Evolutionary conservation across 2,797 vertebrate genomes (phyloP), one percentile per base, ranked within the genome.

Genomic region (Serranus cabrilla): DNA sequence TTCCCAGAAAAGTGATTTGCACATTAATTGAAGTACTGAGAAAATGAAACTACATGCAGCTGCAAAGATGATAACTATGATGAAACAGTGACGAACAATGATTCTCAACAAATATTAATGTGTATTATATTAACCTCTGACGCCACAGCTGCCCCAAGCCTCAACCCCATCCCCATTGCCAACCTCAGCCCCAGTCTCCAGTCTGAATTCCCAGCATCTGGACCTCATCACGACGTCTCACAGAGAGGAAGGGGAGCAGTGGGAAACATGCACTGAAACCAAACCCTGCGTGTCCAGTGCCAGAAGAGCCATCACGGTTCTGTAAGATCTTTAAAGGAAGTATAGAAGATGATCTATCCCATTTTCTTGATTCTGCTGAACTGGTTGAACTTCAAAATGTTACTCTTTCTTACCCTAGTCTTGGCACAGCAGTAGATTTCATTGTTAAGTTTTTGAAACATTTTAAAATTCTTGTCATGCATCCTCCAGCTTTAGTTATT

Each of bases 181-280:
- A 39, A 13, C 57, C 18, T 34, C 43, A 45, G 14, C 3, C 42
- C 42, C 34, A 9, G 25, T 37, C 20, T 59, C 46, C 27, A 21
- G 13, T 47, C 43, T 18, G 27, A 56, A 43, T 52, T 31, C 23
- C 31, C n/a, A 31, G 63, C 82, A 89, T 87, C 78, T 89, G 87
- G 78, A 80, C 64, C 43, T 73, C 70, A 87, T 89, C 56, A 74
- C 11, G 43, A n/a, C 45, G 60, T 63, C 50, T 51, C 56, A 67
- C 51, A 55, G 42, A 57, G 59, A 39, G 67, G 45, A 37, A 27
- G n/a, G 51, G 23, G 18, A 52, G 31, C 31, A 31, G 34, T 14
- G 50, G 42, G 69, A 80, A 66, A 39, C 51, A 64, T 39, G n/a
- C 40, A 20, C 37, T 61, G 14, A 72, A 71, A 84, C 66, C 56